Base-by-base conservation (phyloP, 1,140 invertebrate species). In the Drosophila bocqueti region DNA sequence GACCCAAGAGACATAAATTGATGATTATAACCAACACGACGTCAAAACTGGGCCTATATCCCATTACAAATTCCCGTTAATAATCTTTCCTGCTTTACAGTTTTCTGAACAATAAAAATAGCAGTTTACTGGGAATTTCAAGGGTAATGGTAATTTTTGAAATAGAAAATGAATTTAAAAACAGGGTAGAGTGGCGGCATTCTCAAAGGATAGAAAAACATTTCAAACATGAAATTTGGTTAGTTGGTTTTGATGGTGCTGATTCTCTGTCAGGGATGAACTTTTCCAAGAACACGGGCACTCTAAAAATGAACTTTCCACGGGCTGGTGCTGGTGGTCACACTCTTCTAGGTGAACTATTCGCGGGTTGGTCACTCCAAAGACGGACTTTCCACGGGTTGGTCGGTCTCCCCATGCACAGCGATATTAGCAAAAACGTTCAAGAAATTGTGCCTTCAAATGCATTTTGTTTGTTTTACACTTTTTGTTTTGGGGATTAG, bases 381-480 rank as follows among this genome's bases (percentile, higher is more conserved):
- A 13, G 24, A 29, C 4, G 47, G 29, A 49, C 24, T 26, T 49
- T 49, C 10, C 55, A 26, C 4, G 18, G 38, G 26, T 43, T 62
- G 36, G 26, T 34, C 15, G 36, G 26, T 34, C 15, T 42, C 15
- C 21, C 38, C 26, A 42, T 42, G 34, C 61, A 59, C 62, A 31
- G 36, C 29, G 11, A 40, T 55, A 55, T 40, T 9, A 40, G 15
- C 8, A 5, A 61, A 64, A 42, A 10, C 54, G 10, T 54, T 21
- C 18, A 29, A 57, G 8, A 38, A 58, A 57, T 26, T 26, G 18
- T 62, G 38, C 38, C 57, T 62, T 21, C 16, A 31, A 34, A 11
- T 45, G 11, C 10, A 21, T 58, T 29, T n/a, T 24, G 13, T 50
- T 50, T 31, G 3, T 2, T 34, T 4, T 15, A 3, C 7, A 31